Conservation (phyloP, 2,113 vertebrate genomes). For the Thamnophis sirtalis region DNA sequence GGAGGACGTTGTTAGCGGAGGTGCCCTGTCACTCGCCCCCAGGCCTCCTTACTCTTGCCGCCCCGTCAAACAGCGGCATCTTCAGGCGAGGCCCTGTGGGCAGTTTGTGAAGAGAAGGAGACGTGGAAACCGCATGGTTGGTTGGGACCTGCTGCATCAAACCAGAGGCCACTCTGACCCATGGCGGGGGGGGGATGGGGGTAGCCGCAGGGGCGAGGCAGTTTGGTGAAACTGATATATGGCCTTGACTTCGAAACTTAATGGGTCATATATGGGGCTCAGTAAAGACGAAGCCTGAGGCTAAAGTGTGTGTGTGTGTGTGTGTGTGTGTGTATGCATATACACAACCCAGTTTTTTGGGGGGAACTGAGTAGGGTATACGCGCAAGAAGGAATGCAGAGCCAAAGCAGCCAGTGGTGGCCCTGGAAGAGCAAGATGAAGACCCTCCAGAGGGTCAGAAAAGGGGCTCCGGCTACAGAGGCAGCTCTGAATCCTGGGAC, state of each 20-base stretch:
- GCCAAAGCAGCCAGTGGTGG: background rate
- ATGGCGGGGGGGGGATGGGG: background rate
- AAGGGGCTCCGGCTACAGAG: background rate
- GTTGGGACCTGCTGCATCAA: background rate
- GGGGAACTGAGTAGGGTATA: background rate
- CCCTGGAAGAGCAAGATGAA: background rate
- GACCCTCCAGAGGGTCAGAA: background rate
- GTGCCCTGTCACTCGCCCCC: background rate
- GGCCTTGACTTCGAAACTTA: background rate
- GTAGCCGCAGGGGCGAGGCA: background rate
- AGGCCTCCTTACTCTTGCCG: background rate
- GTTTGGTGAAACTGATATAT: background rate
- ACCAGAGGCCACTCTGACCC: background rate
- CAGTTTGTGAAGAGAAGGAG: background rate
- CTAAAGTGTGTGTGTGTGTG: background rate
- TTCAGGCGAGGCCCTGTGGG: background rate
- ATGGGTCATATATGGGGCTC: background rate
- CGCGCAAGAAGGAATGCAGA: background rate
- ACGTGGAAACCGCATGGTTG: background rate
- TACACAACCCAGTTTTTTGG: background rate
- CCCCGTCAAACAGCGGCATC: background rate
- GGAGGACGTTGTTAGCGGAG: background rate
- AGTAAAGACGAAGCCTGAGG: background rate
- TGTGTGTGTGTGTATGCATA: background rate
- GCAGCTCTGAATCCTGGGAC: background rate